These are phyloP conservation scores for Myodes glareolus DNA, from an alignment of 2,113 vertebrate species.

Conservation along the genomic window DNA sequence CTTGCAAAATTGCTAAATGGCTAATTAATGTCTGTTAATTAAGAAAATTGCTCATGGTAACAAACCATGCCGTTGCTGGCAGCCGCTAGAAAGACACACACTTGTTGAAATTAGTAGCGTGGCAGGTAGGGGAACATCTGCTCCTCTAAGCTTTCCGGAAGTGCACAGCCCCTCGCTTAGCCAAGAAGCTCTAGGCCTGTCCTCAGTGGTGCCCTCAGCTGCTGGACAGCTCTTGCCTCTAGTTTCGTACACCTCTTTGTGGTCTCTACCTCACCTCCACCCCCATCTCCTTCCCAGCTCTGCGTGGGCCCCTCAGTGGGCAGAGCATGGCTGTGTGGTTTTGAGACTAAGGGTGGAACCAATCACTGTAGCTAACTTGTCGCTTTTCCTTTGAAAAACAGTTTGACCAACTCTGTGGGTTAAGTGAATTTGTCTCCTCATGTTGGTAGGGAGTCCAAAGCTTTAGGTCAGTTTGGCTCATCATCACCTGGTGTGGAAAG, in stretches of 20 bases:
- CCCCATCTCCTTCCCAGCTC: not conserved
- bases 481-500: not conserved
- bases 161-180: slow-evolving; percentile 71
- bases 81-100: slow-evolving; percentile 91
- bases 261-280: not conserved
- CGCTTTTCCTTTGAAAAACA: not conserved
- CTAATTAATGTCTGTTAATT: slow-evolving; percentile 99
- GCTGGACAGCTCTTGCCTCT: not conserved
- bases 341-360: not conserved
- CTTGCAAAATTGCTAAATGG: slow-evolving; percentile 95
- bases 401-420: not conserved
- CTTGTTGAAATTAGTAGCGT: slow-evolving; percentile 91
- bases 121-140: slow-evolving; percentile 91
- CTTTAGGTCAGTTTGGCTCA: not conserved
- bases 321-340: not conserved
- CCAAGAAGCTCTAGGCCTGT: slow-evolving; percentile 17
- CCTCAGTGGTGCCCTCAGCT: fast-evolving
- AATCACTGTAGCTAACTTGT: not conserved
- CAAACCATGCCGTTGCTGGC: slow-evolving; percentile 92
- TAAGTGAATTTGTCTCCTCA: not conserved
- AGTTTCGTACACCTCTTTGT: not conserved
- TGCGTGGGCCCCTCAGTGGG: not conserved
- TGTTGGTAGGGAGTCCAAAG: not conserved
- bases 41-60: slow-evolving; percentile 96
- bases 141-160: slow-evolving; percentile 83